Percentiles rank a stretch among this genome's conserved stretches.
These are phyloP conservation scores for Agrochola circellaris DNA, from an alignment of 2,888 invertebrate genomes.

Conservation along the genomic window DNA sequence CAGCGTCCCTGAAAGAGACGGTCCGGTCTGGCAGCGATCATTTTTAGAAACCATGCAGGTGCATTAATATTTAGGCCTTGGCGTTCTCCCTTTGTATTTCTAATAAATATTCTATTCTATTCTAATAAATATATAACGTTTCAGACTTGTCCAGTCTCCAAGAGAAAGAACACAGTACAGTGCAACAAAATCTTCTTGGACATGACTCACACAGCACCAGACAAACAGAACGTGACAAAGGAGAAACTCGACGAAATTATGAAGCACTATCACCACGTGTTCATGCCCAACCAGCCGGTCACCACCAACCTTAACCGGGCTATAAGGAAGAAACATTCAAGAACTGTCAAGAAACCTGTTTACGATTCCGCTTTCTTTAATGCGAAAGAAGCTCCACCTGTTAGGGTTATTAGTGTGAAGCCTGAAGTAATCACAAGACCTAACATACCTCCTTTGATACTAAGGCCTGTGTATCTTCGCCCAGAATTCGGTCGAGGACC, in stretches of 20 bases:
- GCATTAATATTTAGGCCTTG: neutral
- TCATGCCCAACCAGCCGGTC: constrained; percentile 57
- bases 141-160: constrained; percentile 83
- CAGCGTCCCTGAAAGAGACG: too few relatives aligned
- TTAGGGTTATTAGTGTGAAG: constrained; percentile 75
- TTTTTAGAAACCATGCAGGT: too few relatives aligned
- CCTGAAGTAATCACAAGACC: constrained; percentile 67
- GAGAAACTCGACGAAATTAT: constrained; percentile 68
- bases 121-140: neutral
- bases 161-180: constrained; percentile 72
- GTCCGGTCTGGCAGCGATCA: too few relatives aligned
- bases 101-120: neutral
- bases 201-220: constrained; percentile 70
- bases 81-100: neutral
- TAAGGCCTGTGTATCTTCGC: constrained; percentile 79
- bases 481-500: constrained; percentile 61
- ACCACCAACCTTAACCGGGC: constrained; percentile 19
- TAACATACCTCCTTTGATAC: constrained; percentile 56
- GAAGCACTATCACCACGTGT: constrained; percentile 74
- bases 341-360: constrained; percentile 64
- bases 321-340: constrained; percentile 45
- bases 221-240: constrained; percentile 63
- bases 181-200: constrained; percentile 77
- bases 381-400: constrained; percentile 73
- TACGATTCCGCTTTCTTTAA: constrained; percentile 78